phyloP scores from a whole-genome alignment of 2,888 invertebrate genomes.

The Elmis aenea region DNA sequence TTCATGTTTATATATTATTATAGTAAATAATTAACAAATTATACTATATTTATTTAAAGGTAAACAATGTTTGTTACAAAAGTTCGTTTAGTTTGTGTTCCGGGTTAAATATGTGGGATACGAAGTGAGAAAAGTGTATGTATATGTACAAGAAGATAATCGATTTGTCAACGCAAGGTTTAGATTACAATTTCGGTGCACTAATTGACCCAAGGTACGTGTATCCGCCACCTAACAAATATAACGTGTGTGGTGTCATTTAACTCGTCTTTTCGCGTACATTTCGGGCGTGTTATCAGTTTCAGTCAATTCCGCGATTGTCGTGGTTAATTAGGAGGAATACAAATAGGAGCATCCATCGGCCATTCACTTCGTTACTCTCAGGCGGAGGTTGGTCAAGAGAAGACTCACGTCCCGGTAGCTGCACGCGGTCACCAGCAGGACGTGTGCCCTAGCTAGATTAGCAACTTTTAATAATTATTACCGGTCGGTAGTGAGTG shows the following conservation, averaged over 20 bases:
- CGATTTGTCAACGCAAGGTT: conserved; percentile 53
- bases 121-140: conserved; percentile 34
- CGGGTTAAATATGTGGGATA: conserved; percentile 21
- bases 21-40: conserved; percentile 12
- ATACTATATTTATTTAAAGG: conserved; percentile 9
- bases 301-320: conserved; percentile 21
- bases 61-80: conserved; percentile 11
- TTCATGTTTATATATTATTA: conserved; percentile 29
- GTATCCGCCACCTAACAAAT: conserved; percentile 34
- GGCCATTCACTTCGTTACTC: conserved; percentile 33
- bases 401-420: conserved; percentile 30
- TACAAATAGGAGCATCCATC: conserved; percentile 20
- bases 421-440: conserved; percentile 25
- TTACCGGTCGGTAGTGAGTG: conserved; percentile 26
- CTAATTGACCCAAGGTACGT: conserved; percentile 53
- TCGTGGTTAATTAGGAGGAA: conserved; percentile 23
- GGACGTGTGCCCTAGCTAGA: conserved; percentile 35
- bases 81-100: conserved; percentile 13
- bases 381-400: conserved; percentile 24
- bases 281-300: conserved; percentile 14
- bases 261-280: conserved; percentile 29
- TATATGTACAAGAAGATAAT: conserved; percentile 48
- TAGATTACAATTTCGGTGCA: conserved; percentile 51
- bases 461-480: conserved; percentile 36
- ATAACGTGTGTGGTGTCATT: conserved; percentile 45